These are phyloP conservation scores for Psittacara wagleri DNA, from an alignment of 2,113 vertebrate genomes.

Conservation along the genomic window DNA sequence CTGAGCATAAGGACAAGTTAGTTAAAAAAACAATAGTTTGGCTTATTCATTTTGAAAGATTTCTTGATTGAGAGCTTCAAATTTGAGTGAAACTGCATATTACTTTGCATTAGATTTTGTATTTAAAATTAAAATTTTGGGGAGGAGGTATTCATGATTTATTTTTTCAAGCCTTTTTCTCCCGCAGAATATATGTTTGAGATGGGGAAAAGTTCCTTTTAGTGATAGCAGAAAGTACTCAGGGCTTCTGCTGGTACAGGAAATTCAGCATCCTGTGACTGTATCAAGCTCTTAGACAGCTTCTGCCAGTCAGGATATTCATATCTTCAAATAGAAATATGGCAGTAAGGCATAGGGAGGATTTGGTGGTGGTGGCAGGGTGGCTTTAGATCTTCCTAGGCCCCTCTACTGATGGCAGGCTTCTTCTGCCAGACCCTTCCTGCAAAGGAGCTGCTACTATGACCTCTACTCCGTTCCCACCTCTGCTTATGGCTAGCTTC, in stretches of 20 bases:
- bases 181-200: neutral
- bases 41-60: neutral
- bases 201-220: neutral
- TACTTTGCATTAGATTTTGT: neutral
- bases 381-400: neutral
- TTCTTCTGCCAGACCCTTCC: neutral
- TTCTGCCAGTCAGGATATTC: neutral
- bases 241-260: neutral
- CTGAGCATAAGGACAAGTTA: neutral
- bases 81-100: neutral
- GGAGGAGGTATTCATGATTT: neutral
- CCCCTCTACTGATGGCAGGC: neutral
- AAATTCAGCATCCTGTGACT: neutral
- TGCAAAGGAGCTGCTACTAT: neutral
- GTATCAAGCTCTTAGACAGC: neutral
- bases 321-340: neutral
- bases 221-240: neutral
- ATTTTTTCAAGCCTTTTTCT: neutral
- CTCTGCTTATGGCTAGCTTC: accelerated
- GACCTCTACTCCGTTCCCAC: neutral
- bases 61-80: neutral
- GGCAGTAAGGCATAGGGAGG: neutral
- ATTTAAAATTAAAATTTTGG: neutral
- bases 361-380: neutral
- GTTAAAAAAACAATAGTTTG: neutral